These are phyloP conservation scores for Drosophila eugracilis DNA, from an alignment of 1,140 invertebrate genomes.

Conservation along the genomic window DNA sequence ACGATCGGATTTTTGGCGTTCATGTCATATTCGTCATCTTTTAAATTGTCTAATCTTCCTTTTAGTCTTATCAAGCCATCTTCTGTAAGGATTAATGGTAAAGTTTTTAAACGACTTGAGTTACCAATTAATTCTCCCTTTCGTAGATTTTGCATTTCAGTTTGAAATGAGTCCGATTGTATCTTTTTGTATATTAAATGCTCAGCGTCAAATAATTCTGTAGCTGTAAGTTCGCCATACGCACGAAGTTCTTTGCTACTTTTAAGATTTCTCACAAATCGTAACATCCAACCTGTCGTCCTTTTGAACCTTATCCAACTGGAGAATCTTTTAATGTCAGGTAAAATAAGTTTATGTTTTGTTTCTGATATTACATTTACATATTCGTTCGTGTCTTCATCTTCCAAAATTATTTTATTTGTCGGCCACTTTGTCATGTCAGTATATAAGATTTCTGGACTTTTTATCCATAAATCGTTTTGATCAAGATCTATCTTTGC, in stretches of 20 bases:
- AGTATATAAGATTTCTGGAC: no score
- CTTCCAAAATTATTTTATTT: constrained; percentile 7
- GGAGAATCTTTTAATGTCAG: constrained; percentile 2
- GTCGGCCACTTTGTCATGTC: constrained; percentile 21
- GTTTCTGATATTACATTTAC: constrained; percentile 2
- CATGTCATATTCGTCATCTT: constrained; percentile 8
- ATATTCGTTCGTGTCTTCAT: constrained; percentile 4
- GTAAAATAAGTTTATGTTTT: constrained; percentile 5
- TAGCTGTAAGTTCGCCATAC: neutral
- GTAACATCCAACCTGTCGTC: neutral
- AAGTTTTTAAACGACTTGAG: no score
- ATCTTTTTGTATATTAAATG: neutral
- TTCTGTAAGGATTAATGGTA: no score
- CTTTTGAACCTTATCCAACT: constrained; percentile 22
- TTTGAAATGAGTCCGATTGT: no score
- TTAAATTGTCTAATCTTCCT: neutral
- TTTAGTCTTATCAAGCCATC: neutral
- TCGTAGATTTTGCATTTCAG: no score
- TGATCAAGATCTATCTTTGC: constrained; percentile 4
- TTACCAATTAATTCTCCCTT: no score
- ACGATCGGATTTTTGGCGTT: constrained; percentile 36
- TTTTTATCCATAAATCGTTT: constrained; percentile 21
- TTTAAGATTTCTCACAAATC: neutral
- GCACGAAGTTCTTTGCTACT: no score
- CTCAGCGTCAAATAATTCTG: neutral